Evolutionary conservation across 1,140 invertebrate genomes (phyloP).

Genomic region (Drosophila serrata): DNA sequence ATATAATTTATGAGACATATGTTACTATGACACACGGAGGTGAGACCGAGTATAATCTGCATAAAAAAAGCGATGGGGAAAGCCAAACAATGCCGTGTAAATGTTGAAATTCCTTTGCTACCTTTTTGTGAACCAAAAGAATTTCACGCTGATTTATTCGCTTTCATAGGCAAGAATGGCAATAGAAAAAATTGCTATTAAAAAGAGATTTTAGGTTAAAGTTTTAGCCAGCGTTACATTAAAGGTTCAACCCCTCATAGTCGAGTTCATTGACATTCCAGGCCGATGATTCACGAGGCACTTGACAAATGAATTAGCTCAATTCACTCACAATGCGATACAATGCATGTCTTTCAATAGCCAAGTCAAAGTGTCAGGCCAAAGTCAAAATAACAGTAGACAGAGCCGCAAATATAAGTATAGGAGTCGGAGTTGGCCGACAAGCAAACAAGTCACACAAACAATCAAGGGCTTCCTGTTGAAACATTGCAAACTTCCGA

Average conservation of each 20-base stretch:
- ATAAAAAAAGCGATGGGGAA: slow-evolving; percentile 45
- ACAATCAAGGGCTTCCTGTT: slow-evolving; percentile 79
- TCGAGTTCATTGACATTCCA: slow-evolving; percentile 44
- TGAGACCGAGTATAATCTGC: slow-evolving; percentile 21
- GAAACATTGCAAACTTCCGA: slow-evolving; percentile 83
- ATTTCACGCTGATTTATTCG: slow-evolving; percentile 80
- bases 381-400: slow-evolving; percentile 74
- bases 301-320: slow-evolving; percentile 81
- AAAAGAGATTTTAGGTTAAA: slow-evolving; percentile 7
- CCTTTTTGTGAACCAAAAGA: slow-evolving; percentile 56
- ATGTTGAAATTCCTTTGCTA: slow-evolving; percentile 54
- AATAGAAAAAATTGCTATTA: slow-evolving; percentile 17
- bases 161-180: slow-evolving; percentile 28
- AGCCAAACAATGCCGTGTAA: slow-evolving; percentile 63
- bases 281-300: slow-evolving; percentile 67
- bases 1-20: slow-evolving; percentile 78
- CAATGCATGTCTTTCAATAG: slow-evolving; percentile 76
- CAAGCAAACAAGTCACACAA: slow-evolving; percentile 59
- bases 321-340: slow-evolving; percentile 65
- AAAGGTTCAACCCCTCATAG: neutral
- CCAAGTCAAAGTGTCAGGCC: slow-evolving; percentile 78
- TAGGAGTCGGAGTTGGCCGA: slow-evolving; percentile 22
- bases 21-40: slow-evolving; percentile 58
- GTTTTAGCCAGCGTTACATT: neutral
- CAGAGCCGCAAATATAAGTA: slow-evolving; percentile 41